Base-by-base conservation (phyloP, 2,113 vertebrate species). In the Spea bombifrons region DNA sequence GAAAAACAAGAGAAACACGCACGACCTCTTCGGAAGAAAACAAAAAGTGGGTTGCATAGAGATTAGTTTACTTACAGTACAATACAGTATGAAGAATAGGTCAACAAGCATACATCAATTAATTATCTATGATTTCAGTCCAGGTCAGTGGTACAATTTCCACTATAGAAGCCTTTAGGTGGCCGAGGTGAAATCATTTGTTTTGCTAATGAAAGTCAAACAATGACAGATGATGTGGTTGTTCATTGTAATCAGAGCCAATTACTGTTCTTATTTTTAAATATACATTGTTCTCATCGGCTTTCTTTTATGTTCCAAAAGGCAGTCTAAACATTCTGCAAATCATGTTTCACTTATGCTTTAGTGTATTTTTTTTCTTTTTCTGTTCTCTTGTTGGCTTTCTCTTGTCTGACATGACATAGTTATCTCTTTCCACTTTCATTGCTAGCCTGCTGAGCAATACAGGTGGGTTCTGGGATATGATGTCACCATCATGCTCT, bases 1-100 rank as follows among this genome's bases (percentile, higher is more conserved):
- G 85, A 88, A 72, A 75, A 81, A 49, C 72, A 69, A 46, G 82
- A 66, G 69, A 86, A 79, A 69, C 73, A 13, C 8, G n/a, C 65
- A 10, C 76, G 71, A 4, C 45, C 70, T 10, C 7, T 61, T 12
- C 76, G 66, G 10, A 75, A 81, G 68, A 83, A 67, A 71, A 80
- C 80, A 52, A 83, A 70, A 66, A 83, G 78, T 80, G 68, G 44
- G 78, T 71, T 48, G 44, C 7, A 45, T 52, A 43, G n/a, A 1
- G 57, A n/a, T 59, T 68, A 66, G 12, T 59, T 76, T 69, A 57
- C 55, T 75, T 75, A 55, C 50, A 75, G 10, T 5, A 13, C 55
- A 59, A 12, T 30, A 12, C 15, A 13, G 55, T 59, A 1, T 13
- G 50, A 7, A 53, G 55, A 2, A 59, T 59, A 17, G 72, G 72